Base-by-base conservation (phyloP, 2,888 invertebrate genomes). In the Rhorus exstirpatorius region DNA sequence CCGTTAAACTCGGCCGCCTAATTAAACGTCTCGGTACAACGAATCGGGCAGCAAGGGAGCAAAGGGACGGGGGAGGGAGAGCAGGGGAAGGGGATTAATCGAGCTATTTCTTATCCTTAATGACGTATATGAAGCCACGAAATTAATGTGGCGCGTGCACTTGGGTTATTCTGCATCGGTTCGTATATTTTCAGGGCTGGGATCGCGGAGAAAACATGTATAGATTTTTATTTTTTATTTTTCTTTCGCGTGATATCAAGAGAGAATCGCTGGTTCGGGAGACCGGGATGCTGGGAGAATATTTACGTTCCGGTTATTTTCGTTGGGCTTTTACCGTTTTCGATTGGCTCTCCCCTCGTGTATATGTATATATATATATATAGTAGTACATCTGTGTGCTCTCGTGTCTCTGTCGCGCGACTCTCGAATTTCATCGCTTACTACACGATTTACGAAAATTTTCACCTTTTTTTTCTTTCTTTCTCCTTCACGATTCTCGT, bases 101-200 rank as follows among this genome's bases (percentile, higher is more conserved):
- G 87, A 81, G 85, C 83, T 84, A 89, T 90, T 88, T 86, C 87
- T 90, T 89, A 89, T 86, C 79, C 79, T 88, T 88, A 90, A 90
- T 84, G 89, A 88, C 84, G 87, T 83, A 89, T 90, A 89, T 90
- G 88, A 87, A 87, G 88, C 88, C 90, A 85, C 89, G 88, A 88
- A 90, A 89, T 89, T 86, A 88, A 88, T 86, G 84, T 77, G 61
- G 82, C 55, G 83, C 80, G 70, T 63, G 77, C 60, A 84, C 49
- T 82, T 76, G 72, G 3, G 71, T 72, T 81, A 65, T 72, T 72
- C 58, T 49, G 49, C 38, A 49, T 79, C 58, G 65, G 71, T 55
- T 71, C 53, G 41, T 77, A 60, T 72, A 77, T 68, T 77, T 61
- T 53, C 68, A 53, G 70, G 65, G 63, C 55, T 58, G 19, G 53